phyloP scores from a whole-genome alignment of 2,113 vertebrate genomes.

The Sceloporus undulatus region DNA sequence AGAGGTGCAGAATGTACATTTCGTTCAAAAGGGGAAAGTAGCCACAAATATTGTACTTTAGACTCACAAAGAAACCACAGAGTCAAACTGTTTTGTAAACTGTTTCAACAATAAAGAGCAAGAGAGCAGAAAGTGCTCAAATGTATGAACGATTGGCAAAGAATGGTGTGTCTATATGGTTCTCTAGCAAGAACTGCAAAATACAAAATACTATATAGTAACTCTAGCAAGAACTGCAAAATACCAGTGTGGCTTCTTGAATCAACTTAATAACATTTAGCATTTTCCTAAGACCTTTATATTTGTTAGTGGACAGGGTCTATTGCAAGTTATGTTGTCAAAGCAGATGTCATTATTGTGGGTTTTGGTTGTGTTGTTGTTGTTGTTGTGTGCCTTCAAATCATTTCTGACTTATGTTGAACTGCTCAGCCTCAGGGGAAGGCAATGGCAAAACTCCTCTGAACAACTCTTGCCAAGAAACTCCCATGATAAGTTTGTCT shows the following conservation, averaged over 20 bases:
- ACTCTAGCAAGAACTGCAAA: background rate
- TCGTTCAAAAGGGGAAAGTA: constrained; percentile 16
- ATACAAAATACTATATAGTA: background rate
- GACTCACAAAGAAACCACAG: background rate
- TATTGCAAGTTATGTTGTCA: constrained; percentile 27
- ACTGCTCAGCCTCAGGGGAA: no score
- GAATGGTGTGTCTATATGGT: background rate
- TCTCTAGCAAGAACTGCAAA: background rate
- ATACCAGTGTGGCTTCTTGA: background rate
- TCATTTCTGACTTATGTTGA: no score
- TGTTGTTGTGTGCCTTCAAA: background rate
- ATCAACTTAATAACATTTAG: background rate
- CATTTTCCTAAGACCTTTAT: background rate
- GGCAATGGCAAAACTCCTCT: no score
- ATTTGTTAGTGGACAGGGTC: background rate
- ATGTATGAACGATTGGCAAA: background rate
- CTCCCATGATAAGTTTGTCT: no score
- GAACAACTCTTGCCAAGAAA: no score
- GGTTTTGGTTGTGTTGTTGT: constrained; percentile 21
- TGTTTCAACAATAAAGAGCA: background rate
- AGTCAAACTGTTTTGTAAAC: background rate
- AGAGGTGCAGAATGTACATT: background rate
- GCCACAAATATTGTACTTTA: background rate
- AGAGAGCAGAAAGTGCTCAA: constrained; percentile 1
- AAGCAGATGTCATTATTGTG: background rate